These are phyloP conservation scores for Lepetodrilus schrolli DNA, from an alignment of 2,888 invertebrate genomes.

Conservation along the genomic window DNA sequence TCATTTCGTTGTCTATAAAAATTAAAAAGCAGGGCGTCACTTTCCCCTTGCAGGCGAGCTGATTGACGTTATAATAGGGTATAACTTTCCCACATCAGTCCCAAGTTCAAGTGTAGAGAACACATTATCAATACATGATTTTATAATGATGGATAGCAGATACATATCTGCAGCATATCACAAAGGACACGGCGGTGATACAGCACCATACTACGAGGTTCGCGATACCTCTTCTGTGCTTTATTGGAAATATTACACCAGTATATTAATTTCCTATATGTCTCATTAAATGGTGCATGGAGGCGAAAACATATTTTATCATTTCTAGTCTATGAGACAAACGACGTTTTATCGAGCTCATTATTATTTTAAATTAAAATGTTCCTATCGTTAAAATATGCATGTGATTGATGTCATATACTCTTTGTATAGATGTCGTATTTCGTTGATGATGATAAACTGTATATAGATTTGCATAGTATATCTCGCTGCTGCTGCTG, in stretches of 20 bases:
- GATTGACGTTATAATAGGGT: too few relatives aligned
- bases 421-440: background rate
- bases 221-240: background rate
- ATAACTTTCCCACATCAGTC: too few relatives aligned
- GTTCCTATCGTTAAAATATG: conserved; percentile 12
- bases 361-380: conserved; percentile 7
- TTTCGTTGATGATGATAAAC: background rate
- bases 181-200: background rate
- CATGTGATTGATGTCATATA: background rate
- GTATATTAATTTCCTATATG: conserved; percentile 8
- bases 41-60: too few relatives aligned
- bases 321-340: background rate
- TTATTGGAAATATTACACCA: conserved; percentile 2
- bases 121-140: background rate
- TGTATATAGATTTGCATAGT: too few relatives aligned
- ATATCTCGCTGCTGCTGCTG: too few relatives aligned
- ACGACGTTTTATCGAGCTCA: background rate
- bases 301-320: background rate
- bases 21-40: too few relatives aligned
- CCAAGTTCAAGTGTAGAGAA: too few relatives aligned
- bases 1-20: too few relatives aligned
- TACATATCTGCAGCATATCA: background rate
- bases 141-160: conserved; percentile 1
- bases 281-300: conserved; percentile 4
- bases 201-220: background rate